Conservation (phyloP, 2,113 vertebrate genomes). For the Heteronetta atricapilla region DNA sequence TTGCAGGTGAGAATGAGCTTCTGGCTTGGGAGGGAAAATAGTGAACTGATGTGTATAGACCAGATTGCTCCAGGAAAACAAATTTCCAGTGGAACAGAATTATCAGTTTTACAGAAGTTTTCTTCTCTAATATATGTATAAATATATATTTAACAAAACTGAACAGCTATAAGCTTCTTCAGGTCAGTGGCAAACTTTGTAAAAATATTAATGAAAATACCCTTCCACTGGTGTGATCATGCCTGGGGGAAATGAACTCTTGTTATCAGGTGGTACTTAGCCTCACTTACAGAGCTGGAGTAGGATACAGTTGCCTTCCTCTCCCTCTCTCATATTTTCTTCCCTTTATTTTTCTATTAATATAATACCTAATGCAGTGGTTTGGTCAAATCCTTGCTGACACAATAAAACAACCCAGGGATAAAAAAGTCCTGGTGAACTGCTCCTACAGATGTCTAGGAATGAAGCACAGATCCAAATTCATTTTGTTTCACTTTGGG, state of each 20-base stretch:
- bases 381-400: background rate
- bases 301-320: background rate
- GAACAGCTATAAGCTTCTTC: background rate
- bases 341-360: background rate
- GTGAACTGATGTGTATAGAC: background rate
- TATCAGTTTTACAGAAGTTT: background rate
- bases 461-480: background rate
- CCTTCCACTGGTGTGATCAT: background rate
- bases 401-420: background rate
- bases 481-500: background rate
- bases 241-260: background rate
- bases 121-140: background rate
- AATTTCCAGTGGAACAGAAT: background rate
- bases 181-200: background rate
- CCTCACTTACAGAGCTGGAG: background rate
- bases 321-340: background rate
- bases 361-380: background rate
- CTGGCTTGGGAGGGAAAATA: background rate
- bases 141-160: too few species aligned
- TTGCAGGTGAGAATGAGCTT: background rate
- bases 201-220: background rate
- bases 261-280: background rate
- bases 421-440: background rate
- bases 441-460: background rate
- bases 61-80: background rate